Conservation (phyloP, 2,113 vertebrate species). For the Scatophagus argus region DNA sequence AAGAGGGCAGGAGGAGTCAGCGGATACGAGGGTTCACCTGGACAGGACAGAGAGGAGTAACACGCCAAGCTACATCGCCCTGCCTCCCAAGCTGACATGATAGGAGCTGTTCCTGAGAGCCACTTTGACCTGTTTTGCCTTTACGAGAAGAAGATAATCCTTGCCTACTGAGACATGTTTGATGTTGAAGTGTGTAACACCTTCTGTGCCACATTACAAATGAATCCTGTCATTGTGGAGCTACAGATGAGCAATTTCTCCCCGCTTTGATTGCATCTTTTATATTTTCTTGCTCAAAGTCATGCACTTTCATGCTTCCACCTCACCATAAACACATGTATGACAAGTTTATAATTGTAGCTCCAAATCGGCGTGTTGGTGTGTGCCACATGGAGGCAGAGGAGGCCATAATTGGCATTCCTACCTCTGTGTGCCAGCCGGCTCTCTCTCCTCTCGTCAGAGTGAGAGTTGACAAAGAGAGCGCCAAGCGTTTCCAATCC, state of each 20-base stretch:
- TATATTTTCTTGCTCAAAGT: slow-evolving; percentile 54
- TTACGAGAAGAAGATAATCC: slow-evolving; percentile 63
- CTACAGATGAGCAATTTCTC: slow-evolving; percentile 62
- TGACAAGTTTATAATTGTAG: slow-evolving; percentile 82
- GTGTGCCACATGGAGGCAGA: slow-evolving; percentile 76
- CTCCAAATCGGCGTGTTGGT: slow-evolving; percentile 75
- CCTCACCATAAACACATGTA: slow-evolving; percentile 74
- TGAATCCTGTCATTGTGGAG: slow-evolving; percentile 62
- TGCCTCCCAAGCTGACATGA: slow-evolving; percentile 69
- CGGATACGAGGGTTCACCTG: slow-evolving; percentile 61
- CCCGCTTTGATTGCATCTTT: slow-evolving; percentile 66
- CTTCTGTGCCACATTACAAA: slow-evolving; percentile 60
- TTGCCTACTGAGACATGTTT: slow-evolving; percentile 45
- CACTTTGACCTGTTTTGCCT: slow-evolving; percentile 74
- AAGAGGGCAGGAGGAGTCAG: slow-evolving; percentile 71
- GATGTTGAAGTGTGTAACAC: slow-evolving; percentile 67
- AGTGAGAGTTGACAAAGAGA: slow-evolving; percentile 81
- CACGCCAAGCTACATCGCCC: slow-evolving; percentile 63
- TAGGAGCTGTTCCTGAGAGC: slow-evolving; percentile 67
- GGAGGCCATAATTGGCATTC: slow-evolving; percentile 81
- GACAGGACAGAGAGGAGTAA: slow-evolving; percentile 69
- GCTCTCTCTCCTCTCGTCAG: slow-evolving; percentile 79
- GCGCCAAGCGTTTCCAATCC: slow-evolving; percentile 82
- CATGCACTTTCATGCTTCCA: slow-evolving; percentile 61
- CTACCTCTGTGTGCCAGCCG: slow-evolving; percentile 81